Conservation (phyloP, 1,140 invertebrate species). For the Subanguina moxae region DNA sequence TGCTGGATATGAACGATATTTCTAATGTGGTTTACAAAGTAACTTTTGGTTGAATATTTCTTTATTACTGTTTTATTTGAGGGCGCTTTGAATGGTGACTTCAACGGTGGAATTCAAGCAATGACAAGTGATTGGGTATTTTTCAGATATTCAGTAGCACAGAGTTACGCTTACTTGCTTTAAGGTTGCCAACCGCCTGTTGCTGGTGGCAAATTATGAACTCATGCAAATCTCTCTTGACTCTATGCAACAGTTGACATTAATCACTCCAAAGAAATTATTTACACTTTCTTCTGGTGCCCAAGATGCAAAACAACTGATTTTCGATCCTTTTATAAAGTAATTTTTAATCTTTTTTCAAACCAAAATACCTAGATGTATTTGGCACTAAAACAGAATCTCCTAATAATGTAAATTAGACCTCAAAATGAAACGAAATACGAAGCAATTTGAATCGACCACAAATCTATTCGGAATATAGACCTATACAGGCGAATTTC, state of each 20-base stretch:
- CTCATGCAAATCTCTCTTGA: slow-evolving; percentile 51
- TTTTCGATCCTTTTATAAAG: slow-evolving; percentile 58
- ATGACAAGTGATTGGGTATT: slow-evolving; percentile 55
- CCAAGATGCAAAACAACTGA: slow-evolving; percentile 56
- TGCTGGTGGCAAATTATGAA: slow-evolving; percentile 51
- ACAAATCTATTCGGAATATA: no score
- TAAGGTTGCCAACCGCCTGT: slow-evolving; percentile 46
- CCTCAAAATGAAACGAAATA: slow-evolving; percentile 3
- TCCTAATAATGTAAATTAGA: not conserved
- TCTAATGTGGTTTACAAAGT: slow-evolving; percentile 52
- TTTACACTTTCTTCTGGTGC: slow-evolving; percentile 53
- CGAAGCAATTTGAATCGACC: no score
- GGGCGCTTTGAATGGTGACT: slow-evolving; percentile 50
- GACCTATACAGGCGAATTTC: no score
- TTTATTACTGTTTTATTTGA: slow-evolving; percentile 9
- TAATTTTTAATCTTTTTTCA: slow-evolving; percentile 17
- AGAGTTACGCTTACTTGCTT: not conserved
- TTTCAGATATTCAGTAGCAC: not conserved
- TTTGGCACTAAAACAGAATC: not conserved
- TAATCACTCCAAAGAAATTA: slow-evolving; percentile 47
- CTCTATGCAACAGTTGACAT: slow-evolving; percentile 38
- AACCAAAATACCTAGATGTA: not conserved
- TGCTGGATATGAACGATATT: slow-evolving; percentile 55
- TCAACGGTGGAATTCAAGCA: slow-evolving; percentile 48
- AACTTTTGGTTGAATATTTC: not conserved